These are phyloP conservation scores for Coptodon bakossiorum DNA, from an alignment of 2,113 vertebrate species.

Conservation along the genomic window DNA sequence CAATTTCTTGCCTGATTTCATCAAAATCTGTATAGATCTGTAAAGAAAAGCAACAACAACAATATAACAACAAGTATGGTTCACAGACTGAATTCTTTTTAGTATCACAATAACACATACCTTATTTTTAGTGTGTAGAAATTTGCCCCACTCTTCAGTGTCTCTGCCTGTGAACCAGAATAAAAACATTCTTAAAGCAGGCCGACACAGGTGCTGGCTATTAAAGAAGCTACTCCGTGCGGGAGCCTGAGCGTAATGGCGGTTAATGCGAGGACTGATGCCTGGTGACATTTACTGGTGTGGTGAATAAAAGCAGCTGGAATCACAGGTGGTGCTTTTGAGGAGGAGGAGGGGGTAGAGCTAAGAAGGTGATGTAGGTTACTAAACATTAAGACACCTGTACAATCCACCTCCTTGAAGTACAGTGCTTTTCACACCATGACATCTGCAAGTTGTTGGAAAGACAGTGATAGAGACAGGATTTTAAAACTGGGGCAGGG, in stretches of 20 bases:
- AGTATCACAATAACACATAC: slow-evolving; percentile 48
- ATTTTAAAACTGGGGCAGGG: neutral
- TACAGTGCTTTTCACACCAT: slow-evolving; percentile 76
- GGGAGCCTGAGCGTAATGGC: neutral
- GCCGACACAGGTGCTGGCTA: neutral
- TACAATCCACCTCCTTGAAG: slow-evolving; percentile 25
- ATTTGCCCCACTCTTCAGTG: slow-evolving; percentile 96
- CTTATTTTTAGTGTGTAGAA: slow-evolving; percentile 98
- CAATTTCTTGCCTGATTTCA: slow-evolving; percentile 98
- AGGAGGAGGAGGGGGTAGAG: neutral
- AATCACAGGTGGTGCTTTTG: neutral
- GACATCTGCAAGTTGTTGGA: slow-evolving; percentile 83
- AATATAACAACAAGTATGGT: neutral
- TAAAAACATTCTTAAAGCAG: neutral
- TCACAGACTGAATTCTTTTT: neutral
- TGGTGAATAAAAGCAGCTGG: neutral
- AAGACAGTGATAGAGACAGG: slow-evolving; percentile 55
- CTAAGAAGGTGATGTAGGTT: neutral
- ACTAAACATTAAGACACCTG: slow-evolving; percentile 2
- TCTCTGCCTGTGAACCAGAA: slow-evolving; percentile 78
- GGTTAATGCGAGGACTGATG: neutral
- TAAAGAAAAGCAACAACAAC: neutral
- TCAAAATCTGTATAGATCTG: slow-evolving; percentile 95
- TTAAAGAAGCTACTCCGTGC: neutral
- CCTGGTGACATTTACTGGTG: neutral